Percentiles rank a stretch among this genome's conserved stretches.
These are phyloP conservation scores for Nomada flava DNA, from an alignment of 2,888 invertebrate species.

Conservation along the genomic window DNA sequence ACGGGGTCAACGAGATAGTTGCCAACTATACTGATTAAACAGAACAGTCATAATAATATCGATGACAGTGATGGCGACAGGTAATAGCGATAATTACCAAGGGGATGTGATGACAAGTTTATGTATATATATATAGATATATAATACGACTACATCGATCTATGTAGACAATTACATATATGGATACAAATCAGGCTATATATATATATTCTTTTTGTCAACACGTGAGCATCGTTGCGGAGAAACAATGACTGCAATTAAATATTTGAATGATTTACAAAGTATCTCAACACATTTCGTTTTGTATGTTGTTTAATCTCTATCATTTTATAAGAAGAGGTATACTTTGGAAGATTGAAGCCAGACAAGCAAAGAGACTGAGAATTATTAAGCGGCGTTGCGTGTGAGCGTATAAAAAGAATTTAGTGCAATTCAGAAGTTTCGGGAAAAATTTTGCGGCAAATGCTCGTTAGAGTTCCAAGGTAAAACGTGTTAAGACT, in stretches of 20 bases:
- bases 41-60: conserved; percentile 38
- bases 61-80: conserved; percentile 44
- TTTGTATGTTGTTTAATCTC: background rate
- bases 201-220: conserved; percentile 32
- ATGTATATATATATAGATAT: conserved; percentile 23
- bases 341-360: background rate
- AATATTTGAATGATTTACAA: background rate
- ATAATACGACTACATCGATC: conserved; percentile 40
- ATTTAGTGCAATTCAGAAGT: too few species aligned
- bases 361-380: background rate
- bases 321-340: background rate
- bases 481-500: background rate
- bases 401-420: background rate
- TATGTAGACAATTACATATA: conserved; percentile 56
- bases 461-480: too few species aligned
- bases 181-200: conserved; percentile 6
- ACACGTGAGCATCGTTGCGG: conserved; percentile 50
- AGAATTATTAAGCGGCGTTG: background rate
- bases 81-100: conserved; percentile 49
- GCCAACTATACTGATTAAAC: conserved; percentile 20
- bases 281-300: background rate
- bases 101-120: conserved; percentile 34
- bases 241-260: background rate
- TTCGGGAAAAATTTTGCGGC: too few species aligned
- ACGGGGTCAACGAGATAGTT: conserved; percentile 11